Evolutionary conservation across 2,113 vertebrate genomes (phyloP).

Genomic region (Salvelinus alpinus): DNA sequence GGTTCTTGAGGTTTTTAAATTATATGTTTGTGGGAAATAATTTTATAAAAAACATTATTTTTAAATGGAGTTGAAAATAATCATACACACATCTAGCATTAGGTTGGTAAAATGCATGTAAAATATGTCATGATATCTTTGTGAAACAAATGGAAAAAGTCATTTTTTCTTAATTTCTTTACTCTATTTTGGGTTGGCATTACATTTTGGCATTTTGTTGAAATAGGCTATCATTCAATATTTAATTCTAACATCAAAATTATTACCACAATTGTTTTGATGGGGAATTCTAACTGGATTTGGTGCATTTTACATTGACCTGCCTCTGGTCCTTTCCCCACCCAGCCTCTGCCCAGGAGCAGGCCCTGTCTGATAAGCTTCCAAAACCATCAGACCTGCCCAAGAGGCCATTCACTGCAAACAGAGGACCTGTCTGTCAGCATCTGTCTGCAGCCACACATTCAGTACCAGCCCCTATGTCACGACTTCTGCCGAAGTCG

Average conservation of each 20-base stretch:
- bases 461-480: not conserved
- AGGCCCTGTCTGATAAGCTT: slow-evolving; percentile 24
- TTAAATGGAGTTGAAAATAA: too few relatives aligned
- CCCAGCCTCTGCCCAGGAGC: not conserved
- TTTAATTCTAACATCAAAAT: too few relatives aligned
- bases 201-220: not conserved
- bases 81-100: too few relatives aligned
- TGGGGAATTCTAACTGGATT: not conserved
- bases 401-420: slow-evolving; percentile 6
- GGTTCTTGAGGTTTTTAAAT: too few relatives aligned
- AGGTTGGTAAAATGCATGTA: too few relatives aligned
- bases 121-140: too few relatives aligned
- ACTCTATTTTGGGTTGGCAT: not conserved
- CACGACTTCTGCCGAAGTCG: too few relatives aligned
- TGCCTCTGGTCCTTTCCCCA: slow-evolving; percentile 1
- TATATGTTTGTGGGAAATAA: too few relatives aligned
- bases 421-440: slow-evolving; percentile 18
- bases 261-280: too few relatives aligned
- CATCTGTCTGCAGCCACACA: slow-evolving; percentile 15
- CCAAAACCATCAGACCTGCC: slow-evolving; percentile 18
- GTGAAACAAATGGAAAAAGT: too few relatives aligned
- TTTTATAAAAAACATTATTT: too few relatives aligned
- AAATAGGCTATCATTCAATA: not conserved
- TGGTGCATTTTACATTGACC: not conserved
- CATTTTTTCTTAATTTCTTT: too few relatives aligned